Conservation (phyloP, 2,113 vertebrate genomes). For the Myrmecophaga tridactyla region DNA sequence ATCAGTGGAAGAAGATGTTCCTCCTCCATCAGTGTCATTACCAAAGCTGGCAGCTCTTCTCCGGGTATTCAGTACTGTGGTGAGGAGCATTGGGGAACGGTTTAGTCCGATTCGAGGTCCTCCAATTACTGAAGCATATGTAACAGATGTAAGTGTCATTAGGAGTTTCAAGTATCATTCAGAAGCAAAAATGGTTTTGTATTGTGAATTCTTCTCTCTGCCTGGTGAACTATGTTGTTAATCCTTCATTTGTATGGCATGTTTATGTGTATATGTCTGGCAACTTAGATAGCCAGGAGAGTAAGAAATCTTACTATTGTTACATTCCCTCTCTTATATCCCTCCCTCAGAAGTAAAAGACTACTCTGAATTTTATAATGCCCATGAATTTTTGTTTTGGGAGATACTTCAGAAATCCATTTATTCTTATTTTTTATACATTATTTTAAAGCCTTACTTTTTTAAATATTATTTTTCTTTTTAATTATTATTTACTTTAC, state of each 20-base stretch:
- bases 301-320: neutral
- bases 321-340: neutral
- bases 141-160: conserved; percentile 91
- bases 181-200: neutral
- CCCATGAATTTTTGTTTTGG: neutral
- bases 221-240: neutral
- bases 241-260: neutral
- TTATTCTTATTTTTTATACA: neutral
- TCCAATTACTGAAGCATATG: conserved; percentile 95
- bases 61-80: conserved; percentile 97
- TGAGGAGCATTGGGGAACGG: conserved; percentile 96
- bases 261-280: neutral
- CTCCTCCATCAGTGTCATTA: conserved; percentile 95
- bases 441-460: neutral
- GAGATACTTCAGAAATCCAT: neutral
- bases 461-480: neutral
- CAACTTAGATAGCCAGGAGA: neutral
- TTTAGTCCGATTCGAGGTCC: conserved; percentile 95
- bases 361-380: neutral
- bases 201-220: neutral
- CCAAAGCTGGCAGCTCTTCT: conserved; percentile 97
- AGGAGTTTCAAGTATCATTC: neutral
- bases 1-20: conserved; percentile 93
- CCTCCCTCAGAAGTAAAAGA: neutral
- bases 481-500: conserved; percentile 3